Evolutionary conservation across 2,113 vertebrate genomes (phyloP), one percentile per base, ranked within the genome.

Genomic region (Otocyon megalotis): DNA sequence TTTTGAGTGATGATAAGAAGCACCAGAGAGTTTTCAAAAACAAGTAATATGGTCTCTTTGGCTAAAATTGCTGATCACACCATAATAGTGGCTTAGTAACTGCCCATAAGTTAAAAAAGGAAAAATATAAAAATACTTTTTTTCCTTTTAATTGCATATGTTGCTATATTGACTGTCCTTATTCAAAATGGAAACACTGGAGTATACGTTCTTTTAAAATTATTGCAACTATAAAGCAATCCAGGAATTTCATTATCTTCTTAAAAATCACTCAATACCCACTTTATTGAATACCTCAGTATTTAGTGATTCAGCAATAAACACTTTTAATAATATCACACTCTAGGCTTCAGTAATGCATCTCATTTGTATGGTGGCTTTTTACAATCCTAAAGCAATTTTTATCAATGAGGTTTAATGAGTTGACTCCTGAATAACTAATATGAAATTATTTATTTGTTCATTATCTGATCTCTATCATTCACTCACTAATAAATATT

Each of bases 1-100:
- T 94, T 98, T 96, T 98, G 94, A 98, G 80, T 37, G 80, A 97
- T 97, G 87, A 93, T 95, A 90, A 2, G 9, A 76, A 97, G 76
- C 71, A 97, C n/a, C 77, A 96, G 88, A 76, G 97, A 62, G 58
- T 92, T 96, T 98, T 96, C 82, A 96, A 96, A 98, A 98, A 93
- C 80, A 98, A 94, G 95, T 97, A n/a, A 88, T 95, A 93, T 53
- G 3, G 60, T 1, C n/a, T 96, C 20, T 95, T 54, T 17, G 37
- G 53, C 54, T 97, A 87, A 87, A 97, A 97, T 60, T 90, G 84
- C 86, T 97, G 88, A 95, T 84, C 37, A 89, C 58, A 79, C 30
- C 67, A 88, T 53, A 96, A 92, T 53, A 82, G 80, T 62, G 65
- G 35, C 76, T 95, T 60, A 94, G 86, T 85, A 97, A 77, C n/a